Percentiles rank a stretch among this genome's conserved stretches.
These are phyloP conservation scores for Lethocerus indicus DNA, from an alignment of 1,140 invertebrate genomes.

Conservation along the genomic window DNA sequence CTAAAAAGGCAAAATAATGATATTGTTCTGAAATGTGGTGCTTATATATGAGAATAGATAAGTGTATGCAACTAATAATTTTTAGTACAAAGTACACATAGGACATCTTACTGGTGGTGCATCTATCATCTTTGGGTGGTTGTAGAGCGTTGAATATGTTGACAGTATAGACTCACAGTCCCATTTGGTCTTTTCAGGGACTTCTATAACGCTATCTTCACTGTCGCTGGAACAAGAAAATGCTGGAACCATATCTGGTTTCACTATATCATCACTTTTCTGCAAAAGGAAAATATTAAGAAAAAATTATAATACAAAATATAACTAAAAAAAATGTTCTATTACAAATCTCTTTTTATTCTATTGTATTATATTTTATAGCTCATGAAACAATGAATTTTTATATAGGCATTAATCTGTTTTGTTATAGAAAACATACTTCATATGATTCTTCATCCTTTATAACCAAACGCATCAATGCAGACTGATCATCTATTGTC, in stretches of 20 bases:
- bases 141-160: slow-evolving; percentile 79
- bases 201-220: slow-evolving; percentile 28
- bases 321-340: background rate
- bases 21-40: no score
- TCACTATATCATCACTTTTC: slow-evolving; percentile 4
- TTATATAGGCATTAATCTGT: no score
- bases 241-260: background rate
- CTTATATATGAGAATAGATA: no score
- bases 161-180: slow-evolving; percentile 87
- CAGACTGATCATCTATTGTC: slow-evolving; percentile 39
- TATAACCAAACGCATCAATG: background rate
- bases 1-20: no score
- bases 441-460: background rate
- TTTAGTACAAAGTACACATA: no score
- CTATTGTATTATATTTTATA: background rate
- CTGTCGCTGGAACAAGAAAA: slow-evolving; percentile 17
- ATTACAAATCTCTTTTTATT: background rate
- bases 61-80: no score
- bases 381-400: background rate
- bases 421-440: no score
- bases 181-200: slow-evolving; percentile 57
- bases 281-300: background rate
- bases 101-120: slow-evolving; percentile 43
- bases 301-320: background rate
- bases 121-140: slow-evolving; percentile 74